Evolutionary conservation across 2,113 vertebrate genomes (phyloP).

Genomic region (Megalops atlanticus): DNA sequence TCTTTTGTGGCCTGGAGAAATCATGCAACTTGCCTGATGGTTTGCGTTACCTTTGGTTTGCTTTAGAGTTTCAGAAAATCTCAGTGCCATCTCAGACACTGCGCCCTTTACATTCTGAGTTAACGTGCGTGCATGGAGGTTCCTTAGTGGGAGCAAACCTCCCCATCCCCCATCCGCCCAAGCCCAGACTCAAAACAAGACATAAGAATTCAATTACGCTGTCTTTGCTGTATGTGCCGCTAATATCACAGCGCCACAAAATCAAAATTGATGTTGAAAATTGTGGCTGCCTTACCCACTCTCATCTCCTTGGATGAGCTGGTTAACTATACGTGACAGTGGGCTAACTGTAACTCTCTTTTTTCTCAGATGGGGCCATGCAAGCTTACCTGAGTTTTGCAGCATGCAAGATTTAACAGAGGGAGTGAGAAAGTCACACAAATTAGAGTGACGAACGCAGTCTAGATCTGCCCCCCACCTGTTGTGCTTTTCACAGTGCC

Average conservation of each 20-base stretch:
- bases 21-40: too few relatives aligned
- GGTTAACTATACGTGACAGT: too few relatives aligned
- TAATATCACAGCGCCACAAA: conserved; percentile 23
- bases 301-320: conserved; percentile 19
- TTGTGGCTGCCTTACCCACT: not conserved
- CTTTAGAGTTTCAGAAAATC: not conserved
- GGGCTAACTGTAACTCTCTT: too few relatives aligned
- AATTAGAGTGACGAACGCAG: conserved; percentile 29
- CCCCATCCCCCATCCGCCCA: too few relatives aligned
- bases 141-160: conserved; percentile 30
- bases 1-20: too few relatives aligned
- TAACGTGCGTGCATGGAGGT: not conserved
- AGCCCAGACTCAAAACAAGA: conserved; percentile 29
- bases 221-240: conserved; percentile 36
- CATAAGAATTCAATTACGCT: conserved; percentile 46
- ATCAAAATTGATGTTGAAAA: conserved; percentile 36
- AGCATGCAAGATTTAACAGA: conserved; percentile 54
- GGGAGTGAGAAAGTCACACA: conserved; percentile 28
- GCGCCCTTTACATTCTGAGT: not conserved
- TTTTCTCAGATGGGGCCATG: conserved; percentile 39
- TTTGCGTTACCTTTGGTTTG: not conserved
- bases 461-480: too few relatives aligned
- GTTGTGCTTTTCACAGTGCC: not conserved
- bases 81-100: not conserved
- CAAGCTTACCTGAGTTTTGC: conserved; percentile 46